A percentile compares a stretch with the other conserved stretches of the same genome.
phyloP scores from a whole-genome alignment of 1,140 invertebrate genomes.

The Glossosoma conforme region DNA sequence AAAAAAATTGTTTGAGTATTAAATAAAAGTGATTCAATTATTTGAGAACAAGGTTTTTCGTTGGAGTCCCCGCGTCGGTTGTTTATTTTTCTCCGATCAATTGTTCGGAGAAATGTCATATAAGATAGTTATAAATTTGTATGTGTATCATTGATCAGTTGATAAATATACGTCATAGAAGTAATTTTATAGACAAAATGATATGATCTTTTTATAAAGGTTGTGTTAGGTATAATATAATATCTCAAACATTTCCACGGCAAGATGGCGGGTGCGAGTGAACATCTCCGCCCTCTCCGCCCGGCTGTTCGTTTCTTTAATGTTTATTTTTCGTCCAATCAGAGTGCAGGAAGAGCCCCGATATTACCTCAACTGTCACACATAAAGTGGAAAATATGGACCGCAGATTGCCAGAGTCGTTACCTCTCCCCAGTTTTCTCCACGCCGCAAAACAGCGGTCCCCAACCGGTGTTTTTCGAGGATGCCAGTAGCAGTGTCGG shows the following conservation, averaged over 20 bases:
- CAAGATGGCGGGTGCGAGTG: constrained; percentile 21
- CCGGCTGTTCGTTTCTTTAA: constrained; percentile 49
- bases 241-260: constrained; percentile 21
- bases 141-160: too few relatives aligned
- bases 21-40: too few relatives aligned
- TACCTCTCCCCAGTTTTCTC: constrained; percentile 29
- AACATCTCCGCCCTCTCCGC: constrained; percentile 14
- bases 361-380: constrained; percentile 57
- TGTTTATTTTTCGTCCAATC: constrained; percentile 55
- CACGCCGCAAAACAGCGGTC: neutral
- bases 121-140: too few relatives aligned
- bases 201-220: too few relatives aligned
- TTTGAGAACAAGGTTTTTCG: too few relatives aligned
- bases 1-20: too few relatives aligned
- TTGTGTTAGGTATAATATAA: constrained; percentile 13
- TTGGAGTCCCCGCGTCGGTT: too few relatives aligned
- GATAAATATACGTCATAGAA: too few relatives aligned
- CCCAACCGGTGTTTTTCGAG: neutral
- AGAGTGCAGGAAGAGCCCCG: constrained; percentile 49
- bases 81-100: too few relatives aligned
- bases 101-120: too few relatives aligned
- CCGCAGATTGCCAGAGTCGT: constrained; percentile 43
- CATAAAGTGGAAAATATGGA: constrained; percentile 57
- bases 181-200: too few relatives aligned
- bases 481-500: neutral